These are phyloP conservation scores for Stichodactyla helianthus DNA, from an alignment of 64 coral and sea anemone species.

Conservation along the genomic window DNA sequence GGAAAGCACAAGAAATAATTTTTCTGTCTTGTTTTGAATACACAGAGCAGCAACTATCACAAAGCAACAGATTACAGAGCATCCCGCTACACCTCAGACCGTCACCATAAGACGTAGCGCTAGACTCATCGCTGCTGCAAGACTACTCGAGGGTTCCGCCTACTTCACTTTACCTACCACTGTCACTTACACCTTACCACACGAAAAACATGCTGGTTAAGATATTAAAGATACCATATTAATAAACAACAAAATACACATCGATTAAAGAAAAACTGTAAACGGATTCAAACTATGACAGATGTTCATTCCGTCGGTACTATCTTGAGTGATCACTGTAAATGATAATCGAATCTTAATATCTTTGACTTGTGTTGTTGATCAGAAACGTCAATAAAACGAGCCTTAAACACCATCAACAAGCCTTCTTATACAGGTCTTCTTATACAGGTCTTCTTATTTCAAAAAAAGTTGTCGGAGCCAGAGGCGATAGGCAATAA, in stretches of 20 bases:
- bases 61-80: neutral
- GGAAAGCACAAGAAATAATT: too few species aligned
- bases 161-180: slow-evolving; percentile 5
- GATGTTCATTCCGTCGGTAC: too few species aligned
- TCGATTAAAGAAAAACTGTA: neutral
- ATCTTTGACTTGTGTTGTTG: neutral
- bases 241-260: neutral
- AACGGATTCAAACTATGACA: neutral
- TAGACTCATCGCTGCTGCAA: neutral
- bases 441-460: too few species aligned
- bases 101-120: neutral
- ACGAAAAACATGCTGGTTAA: neutral
- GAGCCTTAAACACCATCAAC: neutral
- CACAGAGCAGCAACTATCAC: neutral
- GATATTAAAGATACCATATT: neutral
- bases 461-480: too few species aligned
- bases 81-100: neutral
- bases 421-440: too few species aligned
- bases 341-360: neutral
- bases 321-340: too few species aligned
- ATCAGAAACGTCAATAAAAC: neutral
- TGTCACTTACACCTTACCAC: neutral
- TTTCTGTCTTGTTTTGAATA: too few species aligned
- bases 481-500: too few species aligned
- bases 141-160: slow-evolving; percentile 6